A percentile compares a stretch with the other conserved stretches of the same genome.
These are phyloP conservation scores for Drosophila neocordata DNA, from an alignment of 1,140 invertebrate species.

Conservation along the genomic window DNA sequence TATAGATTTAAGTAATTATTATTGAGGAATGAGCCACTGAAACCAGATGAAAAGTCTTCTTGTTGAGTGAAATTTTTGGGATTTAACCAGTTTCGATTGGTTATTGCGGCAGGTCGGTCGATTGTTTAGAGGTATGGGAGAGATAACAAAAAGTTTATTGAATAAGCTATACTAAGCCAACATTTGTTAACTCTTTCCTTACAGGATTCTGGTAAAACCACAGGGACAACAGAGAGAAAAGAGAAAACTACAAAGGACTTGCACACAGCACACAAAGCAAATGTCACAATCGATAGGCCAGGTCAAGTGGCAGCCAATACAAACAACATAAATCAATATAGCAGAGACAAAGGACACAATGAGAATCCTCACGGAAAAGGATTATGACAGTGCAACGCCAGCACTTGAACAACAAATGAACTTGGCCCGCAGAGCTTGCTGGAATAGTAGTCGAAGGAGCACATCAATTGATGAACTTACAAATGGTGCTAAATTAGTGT, in stretches of 20 bases:
- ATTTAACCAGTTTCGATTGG: conserved; percentile 77
- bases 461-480: not conserved
- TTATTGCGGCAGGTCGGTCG: conserved; percentile 82
- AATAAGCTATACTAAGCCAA: not conserved
- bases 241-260: not conserved
- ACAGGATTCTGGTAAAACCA: conserved; percentile 7
- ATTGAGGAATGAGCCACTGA: not conserved
- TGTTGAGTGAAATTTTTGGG: conserved; percentile 37
- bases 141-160: conserved; percentile 20
- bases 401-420: conserved; percentile 78
- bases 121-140: conserved; percentile 13
- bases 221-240: not conserved
- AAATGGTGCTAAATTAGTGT: conserved; percentile 41
- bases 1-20: conserved; percentile 18
- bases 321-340: conserved; percentile 41
- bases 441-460: conserved; percentile 40
- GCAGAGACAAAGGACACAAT: conserved; percentile 39
- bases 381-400: conserved; percentile 69
- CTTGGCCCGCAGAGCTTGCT: conserved; percentile 74
- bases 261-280: conserved; percentile 40
- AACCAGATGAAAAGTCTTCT: conserved; percentile 44
- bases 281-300: conserved; percentile 59
- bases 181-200: conserved; percentile 32
- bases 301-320: conserved; percentile 29
- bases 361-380: conserved; percentile 67